A percentile compares a stretch with the other conserved stretches of the same genome.
Evolutionary conservation across 2,113 vertebrate genomes (phyloP).

Genomic region (Gadus macrocephalus): DNA sequence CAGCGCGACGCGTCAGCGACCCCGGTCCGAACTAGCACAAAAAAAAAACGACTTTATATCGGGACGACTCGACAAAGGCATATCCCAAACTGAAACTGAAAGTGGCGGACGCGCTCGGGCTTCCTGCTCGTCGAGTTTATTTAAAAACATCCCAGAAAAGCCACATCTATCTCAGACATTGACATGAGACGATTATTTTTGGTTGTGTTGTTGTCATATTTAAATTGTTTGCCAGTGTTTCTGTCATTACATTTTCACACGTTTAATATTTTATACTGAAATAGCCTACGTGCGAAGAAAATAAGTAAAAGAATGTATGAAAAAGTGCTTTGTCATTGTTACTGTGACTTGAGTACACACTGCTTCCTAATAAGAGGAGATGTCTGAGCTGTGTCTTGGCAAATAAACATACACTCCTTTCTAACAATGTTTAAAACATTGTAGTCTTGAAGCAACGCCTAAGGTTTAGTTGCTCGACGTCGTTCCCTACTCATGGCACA

Average conservation of each 20-base stretch:
- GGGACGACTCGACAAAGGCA: background rate
- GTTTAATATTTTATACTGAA: constrained; percentile 17
- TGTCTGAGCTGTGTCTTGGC: too few relatives aligned
- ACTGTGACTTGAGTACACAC: background rate
- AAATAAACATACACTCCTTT: too few relatives aligned
- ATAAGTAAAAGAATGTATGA: background rate
- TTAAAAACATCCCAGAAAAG: background rate
- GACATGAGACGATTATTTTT: constrained; percentile 5
- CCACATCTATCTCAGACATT: background rate
- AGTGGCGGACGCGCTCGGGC: background rate
- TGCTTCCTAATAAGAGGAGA: background rate
- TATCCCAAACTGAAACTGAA: background rate
- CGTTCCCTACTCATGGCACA: too few relatives aligned
- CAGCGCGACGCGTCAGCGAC: constrained; percentile 84
- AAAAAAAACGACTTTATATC: constrained; percentile 55
- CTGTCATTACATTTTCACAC: background rate
- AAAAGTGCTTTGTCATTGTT: background rate
- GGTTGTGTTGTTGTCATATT: constrained; percentile 6
- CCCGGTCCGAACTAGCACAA: constrained; percentile 75
- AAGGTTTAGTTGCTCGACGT: too few relatives aligned
- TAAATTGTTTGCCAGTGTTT: constrained; percentile 5
- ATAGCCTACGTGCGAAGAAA: constrained; percentile 19
- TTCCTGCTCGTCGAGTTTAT: background rate
- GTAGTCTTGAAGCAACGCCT: too few relatives aligned
- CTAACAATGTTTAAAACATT: too few relatives aligned